Evolutionary conservation across 2,797 vertebrate genomes (phyloP).

Genomic region (Cercopithecus hamlyni): DNA sequence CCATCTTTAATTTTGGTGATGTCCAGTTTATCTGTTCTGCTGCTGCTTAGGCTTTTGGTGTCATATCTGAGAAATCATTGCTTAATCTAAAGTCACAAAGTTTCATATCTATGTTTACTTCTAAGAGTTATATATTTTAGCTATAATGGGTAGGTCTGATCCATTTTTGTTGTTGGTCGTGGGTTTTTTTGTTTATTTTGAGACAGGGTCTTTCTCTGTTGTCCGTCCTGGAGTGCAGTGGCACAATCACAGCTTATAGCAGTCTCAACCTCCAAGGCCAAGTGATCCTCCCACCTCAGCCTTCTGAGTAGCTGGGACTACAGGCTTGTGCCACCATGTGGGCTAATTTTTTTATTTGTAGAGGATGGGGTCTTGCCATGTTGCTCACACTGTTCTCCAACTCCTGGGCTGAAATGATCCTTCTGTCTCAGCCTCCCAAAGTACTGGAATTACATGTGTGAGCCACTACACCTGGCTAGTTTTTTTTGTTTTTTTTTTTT

Average conservation of each 20-base stretch:
- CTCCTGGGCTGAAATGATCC: background rate
- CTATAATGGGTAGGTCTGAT: background rate
- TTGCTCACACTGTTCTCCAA: background rate
- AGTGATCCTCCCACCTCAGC: background rate
- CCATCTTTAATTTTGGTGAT: background rate
- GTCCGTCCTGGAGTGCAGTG: background rate
- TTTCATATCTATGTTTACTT: background rate
- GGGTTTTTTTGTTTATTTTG: background rate
- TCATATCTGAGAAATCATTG: background rate
- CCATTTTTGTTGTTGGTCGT: background rate
- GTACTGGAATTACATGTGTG: background rate
- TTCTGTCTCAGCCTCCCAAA: background rate
- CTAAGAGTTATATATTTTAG: background rate
- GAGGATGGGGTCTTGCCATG: background rate
- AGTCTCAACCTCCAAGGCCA: background rate
- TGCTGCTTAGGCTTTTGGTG: background rate
- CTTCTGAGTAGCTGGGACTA: background rate
- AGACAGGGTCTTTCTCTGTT: background rate
- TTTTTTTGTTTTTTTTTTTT: background rate
- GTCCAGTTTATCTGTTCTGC: background rate
- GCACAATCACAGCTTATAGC: background rate
- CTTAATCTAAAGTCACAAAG: background rate
- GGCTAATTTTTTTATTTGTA: background rate
- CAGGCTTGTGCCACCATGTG: background rate
- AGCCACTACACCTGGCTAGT: background rate